Evolutionary conservation across 2,797 vertebrate species (phyloP).

Genomic region (Smutsia temminckii): DNA sequence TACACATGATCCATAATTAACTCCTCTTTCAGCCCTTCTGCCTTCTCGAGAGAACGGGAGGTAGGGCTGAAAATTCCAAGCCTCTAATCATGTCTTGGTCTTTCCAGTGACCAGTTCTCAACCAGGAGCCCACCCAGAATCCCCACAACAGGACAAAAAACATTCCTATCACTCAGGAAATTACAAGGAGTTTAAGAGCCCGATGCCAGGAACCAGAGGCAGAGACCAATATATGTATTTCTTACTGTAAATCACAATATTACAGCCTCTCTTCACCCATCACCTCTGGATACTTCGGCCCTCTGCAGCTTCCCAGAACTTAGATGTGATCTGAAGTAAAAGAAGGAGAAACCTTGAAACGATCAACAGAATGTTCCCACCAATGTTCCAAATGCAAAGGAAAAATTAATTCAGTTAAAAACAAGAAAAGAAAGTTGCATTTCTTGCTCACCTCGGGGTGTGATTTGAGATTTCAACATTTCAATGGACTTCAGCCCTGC

Average conservation of each 20-base stretch:
- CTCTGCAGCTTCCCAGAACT: neutral
- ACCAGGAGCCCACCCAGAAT: neutral
- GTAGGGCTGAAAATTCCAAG: neutral
- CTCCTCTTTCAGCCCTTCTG: neutral
- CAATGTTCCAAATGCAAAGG: neutral
- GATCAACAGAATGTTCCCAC: neutral
- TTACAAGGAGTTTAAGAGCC: neutral
- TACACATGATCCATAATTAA: neutral
- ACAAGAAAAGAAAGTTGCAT: neutral
- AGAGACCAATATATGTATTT: neutral
- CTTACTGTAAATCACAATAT: neutral
- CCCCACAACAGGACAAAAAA: neutral
- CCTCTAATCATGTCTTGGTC: neutral
- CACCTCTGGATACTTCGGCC: neutral
- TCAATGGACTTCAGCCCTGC: neutral
- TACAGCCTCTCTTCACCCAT: neutral
- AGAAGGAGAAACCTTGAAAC: neutral
- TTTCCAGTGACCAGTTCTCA: neutral
- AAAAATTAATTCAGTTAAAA: slow-evolving; percentile 10
- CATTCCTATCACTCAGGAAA: neutral
- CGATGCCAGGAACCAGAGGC: neutral
- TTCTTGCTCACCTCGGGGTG: neutral
- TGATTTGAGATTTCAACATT: neutral
- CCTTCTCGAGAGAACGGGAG: neutral
- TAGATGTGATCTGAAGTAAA: neutral